Evolutionary conservation across 2,113 vertebrate genomes (phyloP), one percentile per base, ranked within the genome.

Genomic region (Uria aalge): DNA sequence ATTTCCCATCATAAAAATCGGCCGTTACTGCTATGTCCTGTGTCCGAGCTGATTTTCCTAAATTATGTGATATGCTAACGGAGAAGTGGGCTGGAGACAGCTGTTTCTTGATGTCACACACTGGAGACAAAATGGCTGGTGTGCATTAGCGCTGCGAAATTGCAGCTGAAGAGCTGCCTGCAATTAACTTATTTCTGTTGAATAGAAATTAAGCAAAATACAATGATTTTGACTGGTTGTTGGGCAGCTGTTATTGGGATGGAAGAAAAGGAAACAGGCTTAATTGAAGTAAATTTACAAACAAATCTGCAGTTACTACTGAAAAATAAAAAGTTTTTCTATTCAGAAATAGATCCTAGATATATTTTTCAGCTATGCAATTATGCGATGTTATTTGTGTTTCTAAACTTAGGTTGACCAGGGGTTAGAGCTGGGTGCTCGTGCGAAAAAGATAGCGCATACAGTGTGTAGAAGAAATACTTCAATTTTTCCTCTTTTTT

Each of bases 111-210:
- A 90, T 92, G 80, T 92, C 93, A 94, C 30, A 62, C 56, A 77
- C 94, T 69, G 90, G 71, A 97, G 95, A 91, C 97, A 96, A 98
- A 97, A 97, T 98, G 97, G 94, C 97, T 97, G 96, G 97, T 96
- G 41, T 64, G 38, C 68, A 68, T 84, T 91, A 95, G 90, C 81
- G 87, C 97, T 97, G 95, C 95, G 92, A 79, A 94, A 96, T 87
- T 96, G 94, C 80, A 88, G 62, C 21, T 81, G 88, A 86, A 95
- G 94, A 94, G 76, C 94, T 91, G 22, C 32, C 89, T 98, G 90
- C 93, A 97, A 88, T 97, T 96, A 97, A 97, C 91, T 92, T 95
- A 85, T 69, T 90, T 93, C 96, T 88, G 41, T 94, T 94, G 76
- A 95, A 90, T 22, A 82, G 81, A 81, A 95, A 77, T 91, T 75